Conservation (phyloP, 1,140 invertebrate species). For the Drosophila ficusphila region DNA sequence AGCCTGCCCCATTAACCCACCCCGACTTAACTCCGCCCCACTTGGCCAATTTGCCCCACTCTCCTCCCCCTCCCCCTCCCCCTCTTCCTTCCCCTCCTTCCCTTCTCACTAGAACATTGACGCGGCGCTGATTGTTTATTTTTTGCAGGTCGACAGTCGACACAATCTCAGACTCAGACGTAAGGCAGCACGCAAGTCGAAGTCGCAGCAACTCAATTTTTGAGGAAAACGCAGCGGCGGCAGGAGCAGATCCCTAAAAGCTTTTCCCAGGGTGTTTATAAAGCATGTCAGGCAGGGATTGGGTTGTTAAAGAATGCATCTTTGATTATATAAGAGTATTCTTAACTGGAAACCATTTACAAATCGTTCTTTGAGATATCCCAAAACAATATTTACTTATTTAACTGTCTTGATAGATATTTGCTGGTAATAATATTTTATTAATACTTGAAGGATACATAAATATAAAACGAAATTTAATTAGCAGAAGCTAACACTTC, state of each 20-base stretch:
- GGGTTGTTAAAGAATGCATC: too few relatives aligned
- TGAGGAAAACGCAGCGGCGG: slow-evolving; percentile 6
- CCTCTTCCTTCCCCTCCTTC: too few relatives aligned
- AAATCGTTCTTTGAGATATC: too few relatives aligned
- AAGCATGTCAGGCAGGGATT: neutral
- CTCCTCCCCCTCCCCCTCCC: too few relatives aligned
- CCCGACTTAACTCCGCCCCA: neutral
- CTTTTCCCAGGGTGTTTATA: neutral
- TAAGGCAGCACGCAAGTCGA: slow-evolving; percentile 49
- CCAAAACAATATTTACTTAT: too few relatives aligned
- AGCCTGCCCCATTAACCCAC: slow-evolving; percentile 20
- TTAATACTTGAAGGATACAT: too few relatives aligned
- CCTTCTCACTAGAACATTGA: slow-evolving; percentile 16
- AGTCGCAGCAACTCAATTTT: slow-evolving; percentile 49
- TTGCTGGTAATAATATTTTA: too few relatives aligned
- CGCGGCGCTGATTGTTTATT: slow-evolving; percentile 55
- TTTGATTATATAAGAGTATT: too few relatives aligned
- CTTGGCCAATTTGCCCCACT: slow-evolving; percentile 15
- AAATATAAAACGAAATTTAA: too few relatives aligned
- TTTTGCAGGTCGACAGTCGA: slow-evolving; percentile 15
- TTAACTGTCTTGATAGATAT: too few relatives aligned
- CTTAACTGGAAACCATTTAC: too few relatives aligned
- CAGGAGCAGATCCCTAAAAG: slow-evolving; percentile 10
- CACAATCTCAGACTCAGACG: slow-evolving; percentile 7
- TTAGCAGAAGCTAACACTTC: too few relatives aligned